Percentiles rank a stretch among this genome's conserved stretches.
Evolutionary conservation across 2,797 vertebrate species (phyloP).

Genomic region (Myotis vivesi): DNA sequence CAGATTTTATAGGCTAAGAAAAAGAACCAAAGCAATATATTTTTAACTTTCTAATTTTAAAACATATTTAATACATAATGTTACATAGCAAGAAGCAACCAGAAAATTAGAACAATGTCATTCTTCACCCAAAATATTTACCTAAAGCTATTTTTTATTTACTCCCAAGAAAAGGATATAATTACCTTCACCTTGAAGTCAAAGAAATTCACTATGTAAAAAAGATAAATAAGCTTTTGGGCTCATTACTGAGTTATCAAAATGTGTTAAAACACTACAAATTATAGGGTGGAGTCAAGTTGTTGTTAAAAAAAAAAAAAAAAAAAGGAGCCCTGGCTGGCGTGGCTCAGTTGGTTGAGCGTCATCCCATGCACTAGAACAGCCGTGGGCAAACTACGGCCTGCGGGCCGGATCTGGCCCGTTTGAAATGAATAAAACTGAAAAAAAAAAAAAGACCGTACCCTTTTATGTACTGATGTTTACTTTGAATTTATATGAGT

Average conservation of each 20-base stretch:
- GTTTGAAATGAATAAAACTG: no score
- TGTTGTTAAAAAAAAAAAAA: no score
- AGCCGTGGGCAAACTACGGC: no score
- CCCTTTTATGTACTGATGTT: no score
- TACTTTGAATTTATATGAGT: no score
- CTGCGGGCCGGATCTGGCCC: no score
- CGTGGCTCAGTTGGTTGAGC: no score
- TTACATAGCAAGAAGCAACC: neutral
- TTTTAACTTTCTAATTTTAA: conserved; percentile 31
- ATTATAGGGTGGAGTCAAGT: no score
- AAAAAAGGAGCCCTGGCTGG: no score
- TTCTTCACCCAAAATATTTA: conserved; percentile 14
- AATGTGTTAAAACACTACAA: conserved; percentile 9
- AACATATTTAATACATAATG: neutral
- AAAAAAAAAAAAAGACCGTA: no score
- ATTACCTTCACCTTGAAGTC: conserved; percentile 11
- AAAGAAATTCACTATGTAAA: conserved; percentile 4
- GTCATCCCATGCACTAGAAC: no score
- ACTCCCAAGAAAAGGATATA: neutral
- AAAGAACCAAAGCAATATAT: conserved; percentile 13
- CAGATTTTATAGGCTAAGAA: neutral
- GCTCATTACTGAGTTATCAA: neutral
- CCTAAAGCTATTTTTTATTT: neutral
- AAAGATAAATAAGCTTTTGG: neutral
- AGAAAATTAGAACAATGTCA: neutral